Percentiles rank a stretch among this genome's conserved stretches.
Conservation (phyloP, 2,888 invertebrate species). For the Pollenia angustigena region DNA sequence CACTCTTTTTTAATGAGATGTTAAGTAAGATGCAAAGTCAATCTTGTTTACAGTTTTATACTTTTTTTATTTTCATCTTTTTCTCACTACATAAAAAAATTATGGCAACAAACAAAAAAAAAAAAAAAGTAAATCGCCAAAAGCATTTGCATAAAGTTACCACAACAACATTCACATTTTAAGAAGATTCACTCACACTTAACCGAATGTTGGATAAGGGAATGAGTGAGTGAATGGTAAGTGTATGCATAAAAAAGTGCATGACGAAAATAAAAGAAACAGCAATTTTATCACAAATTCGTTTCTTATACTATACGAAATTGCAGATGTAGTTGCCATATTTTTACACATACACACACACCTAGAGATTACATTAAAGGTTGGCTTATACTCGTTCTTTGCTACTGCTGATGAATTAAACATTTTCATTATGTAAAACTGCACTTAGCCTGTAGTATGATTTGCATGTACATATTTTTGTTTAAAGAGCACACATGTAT, state of each 20-base stretch:
- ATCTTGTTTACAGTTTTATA: slow-evolving; percentile 74
- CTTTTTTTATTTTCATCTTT: slow-evolving; percentile 18
- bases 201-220: background rate
- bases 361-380: slow-evolving; percentile 63
- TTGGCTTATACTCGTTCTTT: slow-evolving; percentile 65
- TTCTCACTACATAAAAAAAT: slow-evolving; percentile 44
- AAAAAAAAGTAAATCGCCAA: slow-evolving; percentile 72
- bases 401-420: slow-evolving; percentile 76
- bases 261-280: slow-evolving; percentile 47
- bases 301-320: background rate
- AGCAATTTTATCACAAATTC: slow-evolving; percentile 1
- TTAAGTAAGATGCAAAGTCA: slow-evolving; percentile 77
- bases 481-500: slow-evolving; percentile 24
- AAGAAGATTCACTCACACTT: slow-evolving; percentile 59
- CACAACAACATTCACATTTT: slow-evolving; percentile 40
- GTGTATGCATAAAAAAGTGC: slow-evolving; percentile 31
- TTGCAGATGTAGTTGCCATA: slow-evolving; percentile 6
- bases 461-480: slow-evolving; percentile 62
- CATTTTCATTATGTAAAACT: slow-evolving; percentile 75
- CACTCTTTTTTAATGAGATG: slow-evolving; percentile 75
- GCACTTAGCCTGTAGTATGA: slow-evolving; percentile 72
- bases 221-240: background rate
- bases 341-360: slow-evolving; percentile 6
- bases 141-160: slow-evolving; percentile 74
- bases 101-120: slow-evolving; percentile 40